Evolutionary conservation across 2,888 invertebrate genomes (phyloP), one percentile per base, ranked within the genome.

Genomic region (Catocala nupta): DNA sequence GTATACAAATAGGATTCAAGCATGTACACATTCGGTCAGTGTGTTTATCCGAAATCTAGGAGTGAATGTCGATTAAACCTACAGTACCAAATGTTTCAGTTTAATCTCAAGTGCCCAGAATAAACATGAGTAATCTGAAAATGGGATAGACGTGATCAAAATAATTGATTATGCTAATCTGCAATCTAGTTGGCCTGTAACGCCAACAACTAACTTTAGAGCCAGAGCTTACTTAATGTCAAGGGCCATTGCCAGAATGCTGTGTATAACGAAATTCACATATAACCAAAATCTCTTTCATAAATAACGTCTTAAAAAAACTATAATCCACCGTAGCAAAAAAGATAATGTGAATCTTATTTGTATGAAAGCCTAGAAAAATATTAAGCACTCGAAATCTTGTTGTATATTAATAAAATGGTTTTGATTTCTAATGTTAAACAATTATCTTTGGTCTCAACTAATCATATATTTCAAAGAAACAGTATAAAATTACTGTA

Each of bases 1-100:
- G 58, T 65, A 63, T 54, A 73, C 71, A 73, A 68, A 73, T 70
- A 68, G 64, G 64, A 70, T 61, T 62, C 63, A 63, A 62, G 58
- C 69, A 61, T 63, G 69, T 62, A 70, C 59, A 71, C 71, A 65
- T 63, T 65, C 63, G 71, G 68, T 59, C 71, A 68, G 64, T 61
- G 47, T 70, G 58, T 70, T 73, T 59, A 58, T 25, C 49, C 45
- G 36, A 53, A 60, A 59, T 47, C 56, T 50, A 50, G 44, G 50
- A 64, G 36, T 39, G 36, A 9, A 39, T 55, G 62, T 47, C 60
- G 60, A 60, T 65, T 60, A 58, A 50, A 68, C 36, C 7, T 36
- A 8, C 36, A 36, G 36, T 7, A 36, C 5, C 36, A 36, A 5
- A 7, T 39, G 36, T 39, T 39, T 39, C 36, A 39, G 36, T 39